These are phyloP conservation scores for Loris lydekkerianus DNA, from an alignment of 2,797 vertebrate species.

Conservation along the genomic window DNA sequence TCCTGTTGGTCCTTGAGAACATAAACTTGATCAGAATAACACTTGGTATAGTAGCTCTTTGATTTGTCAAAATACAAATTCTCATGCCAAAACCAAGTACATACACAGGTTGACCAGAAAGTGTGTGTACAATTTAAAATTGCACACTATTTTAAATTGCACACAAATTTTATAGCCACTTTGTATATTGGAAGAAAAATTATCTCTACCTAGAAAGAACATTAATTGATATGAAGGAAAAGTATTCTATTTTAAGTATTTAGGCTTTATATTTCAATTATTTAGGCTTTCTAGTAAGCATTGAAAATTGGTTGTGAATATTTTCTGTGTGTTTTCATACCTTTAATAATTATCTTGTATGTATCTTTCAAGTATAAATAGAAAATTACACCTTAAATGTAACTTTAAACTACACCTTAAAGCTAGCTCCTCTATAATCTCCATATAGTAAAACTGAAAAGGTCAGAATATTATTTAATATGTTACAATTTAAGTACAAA, in stretches of 20 bases:
- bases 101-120: neutral
- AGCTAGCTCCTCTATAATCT: slow-evolving; percentile 37
- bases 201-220: neutral
- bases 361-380: slow-evolving; percentile 36
- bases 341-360: slow-evolving; percentile 32
- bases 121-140: no score
- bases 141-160: no score
- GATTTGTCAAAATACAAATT: neutral
- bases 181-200: neutral
- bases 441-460: slow-evolving; percentile 64
- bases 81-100: neutral
- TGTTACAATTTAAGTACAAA: slow-evolving; percentile 66
- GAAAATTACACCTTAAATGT: slow-evolving; percentile 34
- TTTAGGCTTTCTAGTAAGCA: neutral
- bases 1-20: neutral
- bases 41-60: neutral
- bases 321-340: neutral
- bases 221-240: neutral
- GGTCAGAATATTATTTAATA: slow-evolving; percentile 66
- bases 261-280: neutral
- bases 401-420: slow-evolving; percentile 56
- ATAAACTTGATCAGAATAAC: neutral
- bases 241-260: neutral
- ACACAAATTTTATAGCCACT: no score
- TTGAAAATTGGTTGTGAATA: neutral